Percentiles rank a stretch among this genome's conserved stretches.
phyloP scores from a whole-genome alignment of 2,888 invertebrate genomes.

The Invenusta paracnida region DNA sequence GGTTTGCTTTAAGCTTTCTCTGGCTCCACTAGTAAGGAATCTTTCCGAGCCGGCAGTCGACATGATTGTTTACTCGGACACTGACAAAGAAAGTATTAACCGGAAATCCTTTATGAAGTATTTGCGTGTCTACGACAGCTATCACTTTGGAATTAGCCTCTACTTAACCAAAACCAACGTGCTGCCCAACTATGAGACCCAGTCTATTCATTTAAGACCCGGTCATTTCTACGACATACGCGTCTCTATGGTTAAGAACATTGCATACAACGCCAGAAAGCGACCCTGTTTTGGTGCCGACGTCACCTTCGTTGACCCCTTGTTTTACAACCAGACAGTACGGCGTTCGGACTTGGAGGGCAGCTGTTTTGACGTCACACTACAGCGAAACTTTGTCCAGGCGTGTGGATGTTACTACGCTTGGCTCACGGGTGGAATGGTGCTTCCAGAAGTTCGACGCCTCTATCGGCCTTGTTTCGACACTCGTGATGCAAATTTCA shows the following conservation, averaged over 20 bases:
- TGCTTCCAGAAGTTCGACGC: not conserved
- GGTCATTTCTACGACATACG: not conserved
- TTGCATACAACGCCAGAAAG: not conserved
- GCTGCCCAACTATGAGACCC: not conserved
- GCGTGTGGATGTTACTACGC: not conserved
- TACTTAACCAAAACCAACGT: not conserved
- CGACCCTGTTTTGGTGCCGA: not conserved
- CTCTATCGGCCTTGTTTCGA: not conserved
- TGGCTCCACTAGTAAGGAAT: not conserved
- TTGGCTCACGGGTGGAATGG: not conserved
- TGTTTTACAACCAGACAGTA: not conserved
- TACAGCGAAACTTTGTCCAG: not conserved
- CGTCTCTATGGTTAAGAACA: not conserved
- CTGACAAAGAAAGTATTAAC: not conserved
- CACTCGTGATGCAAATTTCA: not conserved
- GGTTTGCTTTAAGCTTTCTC: not conserved
- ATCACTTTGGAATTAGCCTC: not conserved
- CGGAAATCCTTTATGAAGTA: not conserved
- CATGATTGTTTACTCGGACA: not conserved
- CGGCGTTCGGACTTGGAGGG: not conserved
- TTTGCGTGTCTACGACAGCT: not conserved
- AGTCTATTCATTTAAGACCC: not conserved
- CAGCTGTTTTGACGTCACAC: not conserved
- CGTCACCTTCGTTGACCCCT: not conserved
- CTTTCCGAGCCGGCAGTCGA: not conserved